A percentile compares a stretch with the other conserved stretches of the same genome.
These are phyloP conservation scores for Capricornis sumatraensis DNA, from an alignment of 2,113 vertebrate genomes.

Conservation along the genomic window DNA sequence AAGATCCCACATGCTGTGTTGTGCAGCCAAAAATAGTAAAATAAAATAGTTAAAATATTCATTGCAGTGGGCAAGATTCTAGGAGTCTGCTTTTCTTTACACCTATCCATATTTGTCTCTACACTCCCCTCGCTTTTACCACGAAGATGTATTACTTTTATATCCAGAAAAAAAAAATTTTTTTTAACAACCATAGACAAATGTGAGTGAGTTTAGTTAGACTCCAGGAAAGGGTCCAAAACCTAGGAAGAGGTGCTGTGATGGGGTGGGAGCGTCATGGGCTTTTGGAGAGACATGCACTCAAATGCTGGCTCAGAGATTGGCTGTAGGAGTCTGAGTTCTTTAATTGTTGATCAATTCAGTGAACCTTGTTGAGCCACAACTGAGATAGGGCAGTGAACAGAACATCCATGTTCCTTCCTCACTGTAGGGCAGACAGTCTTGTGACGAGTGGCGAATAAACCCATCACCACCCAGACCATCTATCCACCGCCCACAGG, in stretches of 20 bases:
- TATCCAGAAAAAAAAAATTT: neutral
- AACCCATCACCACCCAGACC: neutral
- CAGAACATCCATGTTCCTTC: fast-evolving
- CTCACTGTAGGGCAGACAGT: neutral
- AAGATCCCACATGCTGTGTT: neutral
- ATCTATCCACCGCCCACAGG: neutral
- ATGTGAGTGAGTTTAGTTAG: neutral
- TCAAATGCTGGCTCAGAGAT: no score
- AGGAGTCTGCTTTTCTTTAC: neutral
- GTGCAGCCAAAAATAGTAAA: neutral
- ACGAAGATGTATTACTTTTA: constrained; percentile 4
- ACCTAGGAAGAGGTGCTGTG: neutral
- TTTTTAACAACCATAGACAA: neutral
- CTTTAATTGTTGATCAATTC: neutral
- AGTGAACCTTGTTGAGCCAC: neutral
- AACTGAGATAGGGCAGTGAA: neutral
- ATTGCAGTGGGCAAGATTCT: neutral
- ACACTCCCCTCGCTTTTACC: neutral
- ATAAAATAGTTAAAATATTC: neutral
- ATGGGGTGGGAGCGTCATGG: no score
- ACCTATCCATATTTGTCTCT: neutral
- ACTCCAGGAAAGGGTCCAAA: neutral
- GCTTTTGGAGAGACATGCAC: fast-evolving
- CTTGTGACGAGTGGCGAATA: neutral
- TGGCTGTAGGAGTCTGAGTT: neutral